phyloP scores from a whole-genome alignment of 2,797 vertebrate genomes.

The Thripadectes ignobilis region DNA sequence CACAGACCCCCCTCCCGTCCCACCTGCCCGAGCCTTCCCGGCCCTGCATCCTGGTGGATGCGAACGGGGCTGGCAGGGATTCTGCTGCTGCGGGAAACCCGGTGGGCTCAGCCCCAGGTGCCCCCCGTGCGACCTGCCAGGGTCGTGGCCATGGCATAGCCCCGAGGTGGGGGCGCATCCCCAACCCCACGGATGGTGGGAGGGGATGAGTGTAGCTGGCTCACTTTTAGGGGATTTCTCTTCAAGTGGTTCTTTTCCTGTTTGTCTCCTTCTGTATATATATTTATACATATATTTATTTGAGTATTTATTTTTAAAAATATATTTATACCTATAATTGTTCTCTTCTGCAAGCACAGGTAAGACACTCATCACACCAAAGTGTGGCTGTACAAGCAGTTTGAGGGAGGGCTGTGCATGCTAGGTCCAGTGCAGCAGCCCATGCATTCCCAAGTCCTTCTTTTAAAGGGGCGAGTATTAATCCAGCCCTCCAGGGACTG shows the following conservation, averaged over 20 bases:
- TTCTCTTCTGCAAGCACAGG: not conserved
- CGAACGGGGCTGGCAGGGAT: rapidly evolving
- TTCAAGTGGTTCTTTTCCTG: not conserved
- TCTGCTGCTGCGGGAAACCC: not conserved
- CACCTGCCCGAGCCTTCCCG: not conserved
- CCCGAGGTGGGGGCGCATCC: rapidly evolving
- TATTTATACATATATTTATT: too few relatives aligned
- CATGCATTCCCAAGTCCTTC: not conserved
- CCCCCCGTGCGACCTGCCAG: not conserved
- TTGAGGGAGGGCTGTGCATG: rapidly evolving
- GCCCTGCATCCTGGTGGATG: not conserved
- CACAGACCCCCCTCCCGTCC: not conserved
- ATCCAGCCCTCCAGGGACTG: not conserved
- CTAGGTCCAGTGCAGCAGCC: not conserved
- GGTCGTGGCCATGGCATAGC: rapidly evolving
- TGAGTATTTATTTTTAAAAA: not conserved
- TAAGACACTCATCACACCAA: rapidly evolving
- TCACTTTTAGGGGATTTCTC: not conserved
- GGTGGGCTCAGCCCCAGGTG: not conserved
- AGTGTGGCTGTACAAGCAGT: not conserved
- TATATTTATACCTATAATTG: rapidly evolving
- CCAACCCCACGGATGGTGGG: rapidly evolving
- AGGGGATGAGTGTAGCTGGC: not conserved
- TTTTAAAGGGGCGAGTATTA: not conserved
- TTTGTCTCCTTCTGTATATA: not conserved